phyloP scores from a whole-genome alignment of 1,140 invertebrate genomes.

The Drosophila pseudoananassae region DNA sequence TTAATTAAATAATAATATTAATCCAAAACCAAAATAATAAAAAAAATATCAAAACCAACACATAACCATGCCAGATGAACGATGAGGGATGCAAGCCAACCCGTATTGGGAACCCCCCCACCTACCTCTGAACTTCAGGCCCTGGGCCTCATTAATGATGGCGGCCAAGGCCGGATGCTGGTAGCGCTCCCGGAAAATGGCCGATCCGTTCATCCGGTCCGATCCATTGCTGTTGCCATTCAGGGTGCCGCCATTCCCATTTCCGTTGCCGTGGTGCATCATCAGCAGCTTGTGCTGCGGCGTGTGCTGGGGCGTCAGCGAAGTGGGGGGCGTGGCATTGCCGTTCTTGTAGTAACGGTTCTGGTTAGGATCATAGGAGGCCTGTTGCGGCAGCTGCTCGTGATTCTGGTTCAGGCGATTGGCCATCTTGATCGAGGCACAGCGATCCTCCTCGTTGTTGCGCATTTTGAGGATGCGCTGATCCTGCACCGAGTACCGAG shows the following conservation, averaged over 20 bases:
- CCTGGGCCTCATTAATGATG: constrained; percentile 81
- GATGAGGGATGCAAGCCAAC: constrained; percentile 24
- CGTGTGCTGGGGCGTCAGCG: constrained; percentile 75
- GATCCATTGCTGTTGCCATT: constrained; percentile 63
- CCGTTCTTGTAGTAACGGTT: constrained; percentile 81
- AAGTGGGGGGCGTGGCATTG: constrained; percentile 73
- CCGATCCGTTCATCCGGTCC: constrained; percentile 64
- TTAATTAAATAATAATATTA: constrained; percentile 1
- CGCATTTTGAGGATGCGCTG: constrained; percentile 83
- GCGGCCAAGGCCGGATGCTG: constrained; percentile 82
- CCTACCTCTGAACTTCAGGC: constrained; percentile 81
- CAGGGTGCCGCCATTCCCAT: constrained; percentile 58
- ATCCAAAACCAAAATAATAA: constrained; percentile 11
- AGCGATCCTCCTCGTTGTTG: constrained; percentile 79
- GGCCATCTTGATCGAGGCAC: constrained; percentile 74
- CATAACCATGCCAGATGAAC: constrained; percentile 45
- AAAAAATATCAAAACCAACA: constrained; percentile 17
- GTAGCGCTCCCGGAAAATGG: constrained; percentile 78
- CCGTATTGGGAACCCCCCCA: constrained; percentile 19
- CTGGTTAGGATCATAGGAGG: constrained; percentile 78
- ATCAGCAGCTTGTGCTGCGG: constrained; percentile 67
- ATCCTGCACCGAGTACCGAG: constrained; percentile 78
- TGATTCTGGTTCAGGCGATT: constrained; percentile 76
- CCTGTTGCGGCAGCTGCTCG: constrained; percentile 41
- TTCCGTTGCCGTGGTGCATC: constrained; percentile 60